phyloP scores from a whole-genome alignment of 2,113 vertebrate genomes.

The Lagopus leucura region DNA sequence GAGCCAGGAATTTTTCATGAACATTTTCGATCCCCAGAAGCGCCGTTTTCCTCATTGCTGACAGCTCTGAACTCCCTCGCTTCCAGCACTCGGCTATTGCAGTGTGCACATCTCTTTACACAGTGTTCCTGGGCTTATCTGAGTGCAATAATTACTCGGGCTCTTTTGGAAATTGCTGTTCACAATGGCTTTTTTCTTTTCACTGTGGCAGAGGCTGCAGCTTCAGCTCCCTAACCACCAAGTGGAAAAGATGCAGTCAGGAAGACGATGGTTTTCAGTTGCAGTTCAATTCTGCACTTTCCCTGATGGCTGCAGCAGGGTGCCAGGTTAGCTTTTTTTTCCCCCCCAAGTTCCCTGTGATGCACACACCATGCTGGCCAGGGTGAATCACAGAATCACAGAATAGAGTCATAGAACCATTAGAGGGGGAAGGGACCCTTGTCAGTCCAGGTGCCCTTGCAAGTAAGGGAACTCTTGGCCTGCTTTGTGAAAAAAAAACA shows the following conservation, averaged over 20 bases:
- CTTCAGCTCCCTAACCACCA: neutral
- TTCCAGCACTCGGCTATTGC: neutral
- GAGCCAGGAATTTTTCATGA: constrained; percentile 43
- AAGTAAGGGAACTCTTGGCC: neutral
- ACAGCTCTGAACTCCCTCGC: constrained; percentile 52
- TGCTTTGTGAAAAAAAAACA: neutral
- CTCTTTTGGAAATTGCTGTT: constrained; percentile 25
- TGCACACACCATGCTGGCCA: fast-evolving
- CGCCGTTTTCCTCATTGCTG: constrained; percentile 36
- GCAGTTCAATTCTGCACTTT: neutral
- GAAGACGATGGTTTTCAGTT: fast-evolving
- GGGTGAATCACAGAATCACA: neutral
- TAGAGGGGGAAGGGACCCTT: too few relatives aligned
- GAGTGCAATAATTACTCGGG: constrained; percentile 8
- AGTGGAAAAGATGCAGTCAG: neutral
- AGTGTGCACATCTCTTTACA: neutral
- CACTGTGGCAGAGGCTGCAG: neutral
- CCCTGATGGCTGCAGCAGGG: fast-evolving
- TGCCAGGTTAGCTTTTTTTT: neutral
- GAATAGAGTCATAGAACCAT: too few relatives aligned
- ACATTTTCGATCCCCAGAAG: constrained; percentile 41
- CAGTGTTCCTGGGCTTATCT: constrained; percentile 41
- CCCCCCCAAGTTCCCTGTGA: fast-evolving
- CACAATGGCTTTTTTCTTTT: neutral
- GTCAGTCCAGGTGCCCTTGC: neutral